These are phyloP conservation scores for Diploscapter pachys DNA, from an alignment of 1,140 invertebrate species.

Conservation along the genomic window DNA sequence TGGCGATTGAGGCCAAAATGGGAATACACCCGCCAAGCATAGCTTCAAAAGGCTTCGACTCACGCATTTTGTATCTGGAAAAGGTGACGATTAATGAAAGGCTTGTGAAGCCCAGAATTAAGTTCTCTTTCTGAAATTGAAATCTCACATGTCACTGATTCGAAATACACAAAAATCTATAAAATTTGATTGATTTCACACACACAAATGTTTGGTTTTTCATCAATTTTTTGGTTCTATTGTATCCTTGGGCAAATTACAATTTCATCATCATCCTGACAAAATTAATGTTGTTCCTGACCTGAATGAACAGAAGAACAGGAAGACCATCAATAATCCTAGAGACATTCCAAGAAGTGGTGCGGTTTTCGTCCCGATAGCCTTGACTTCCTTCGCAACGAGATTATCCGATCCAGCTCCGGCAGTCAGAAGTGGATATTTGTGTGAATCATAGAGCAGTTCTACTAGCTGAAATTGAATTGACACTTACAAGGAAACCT, in stretches of 20 bases:
- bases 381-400: slow-evolving; percentile 39
- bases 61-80: slow-evolving; percentile 25
- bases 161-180: no score
- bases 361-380: slow-evolving; percentile 35
- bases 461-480: slow-evolving; percentile 24
- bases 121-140: no score
- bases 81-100: slow-evolving; percentile 8
- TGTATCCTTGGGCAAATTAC: no score
- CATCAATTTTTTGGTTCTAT: no score
- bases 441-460: slow-evolving; percentile 35
- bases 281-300: slow-evolving; percentile 1
- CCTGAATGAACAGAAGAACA: slow-evolving; percentile 38
- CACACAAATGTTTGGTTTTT: no score
- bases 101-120: neutral
- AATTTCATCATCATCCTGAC: no score
- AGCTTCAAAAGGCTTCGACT: slow-evolving; percentile 37
- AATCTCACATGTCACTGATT: no score
- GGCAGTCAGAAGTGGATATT: slow-evolving; percentile 27
- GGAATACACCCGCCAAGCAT: slow-evolving; percentile 37
- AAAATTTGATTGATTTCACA: no score
- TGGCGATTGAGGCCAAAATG: slow-evolving; percentile 32
- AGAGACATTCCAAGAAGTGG: slow-evolving; percentile 31
- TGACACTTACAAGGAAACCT: neutral
- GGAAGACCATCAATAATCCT: slow-evolving; percentile 18
- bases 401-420: slow-evolving; percentile 36